Base-by-base conservation (phyloP, 2,888 invertebrate genomes). In the Neuroscelio doddi region DNA sequence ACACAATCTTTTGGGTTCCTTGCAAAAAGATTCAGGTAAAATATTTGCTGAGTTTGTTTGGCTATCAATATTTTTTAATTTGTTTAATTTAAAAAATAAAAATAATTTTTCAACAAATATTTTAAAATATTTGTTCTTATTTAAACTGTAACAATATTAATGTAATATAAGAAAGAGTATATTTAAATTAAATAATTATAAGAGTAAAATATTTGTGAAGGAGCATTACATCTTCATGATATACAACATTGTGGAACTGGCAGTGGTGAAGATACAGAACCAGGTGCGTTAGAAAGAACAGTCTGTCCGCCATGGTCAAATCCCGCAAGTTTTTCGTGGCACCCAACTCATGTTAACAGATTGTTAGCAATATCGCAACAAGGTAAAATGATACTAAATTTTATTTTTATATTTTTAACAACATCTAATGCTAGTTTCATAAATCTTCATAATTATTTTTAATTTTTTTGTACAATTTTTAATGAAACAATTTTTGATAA, bases 271-370 rank as follows among this genome's bases (percentile, higher is more conserved):
- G 89, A 91, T 65, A 90, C 91, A 12, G 94, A 94, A 77, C 91
- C 93, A 0, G 90, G 92, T 27, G 90, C 92, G 41, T 86, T 93
- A 26, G 93, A 93, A 80, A 87, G 93, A 73, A 88, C 89, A 57
- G 87, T 91, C n/a, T 78, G 79, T 26, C 85, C 83, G 41, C 83
- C 81, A 1, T 81, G 80, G 80, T 77, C 78, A 1, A 81, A 70
- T 68, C 80, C 81, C 9, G 89, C 91, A 7, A 92, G 94, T 62
- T 93, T 95, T 83, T 90, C 92, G 27, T 97, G 97, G 95, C 97
- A 97, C 85, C 92, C 93, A 1, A 87, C 87, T 2, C 91, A 94
- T 77, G 92, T 92, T 82, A 93, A 93, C 77, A 86, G 93, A 26
- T 86, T 95, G 69, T 85, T 95, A 47, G 90, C 91, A 0, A 89